Base-by-base conservation (phyloP, 1,140 invertebrate genomes). In the Drosophila paulistorum region DNA sequence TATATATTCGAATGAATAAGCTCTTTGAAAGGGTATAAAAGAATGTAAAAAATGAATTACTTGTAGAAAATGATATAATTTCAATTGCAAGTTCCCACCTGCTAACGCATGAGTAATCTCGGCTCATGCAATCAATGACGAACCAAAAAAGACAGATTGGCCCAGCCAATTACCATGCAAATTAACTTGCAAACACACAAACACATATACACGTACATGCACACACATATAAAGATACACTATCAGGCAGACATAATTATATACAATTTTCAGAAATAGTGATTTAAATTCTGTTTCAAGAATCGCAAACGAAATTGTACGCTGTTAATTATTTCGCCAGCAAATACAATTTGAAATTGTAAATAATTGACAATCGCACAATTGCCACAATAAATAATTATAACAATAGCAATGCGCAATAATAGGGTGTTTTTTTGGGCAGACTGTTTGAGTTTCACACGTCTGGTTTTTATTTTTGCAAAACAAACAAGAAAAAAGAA, bases 81-180 rank as follows among this genome's bases (percentile, higher is more conserved):
- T 39, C 17, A 60, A 60, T 60, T 23, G 26, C 20, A 11, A 41
- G 13, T 42, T 45, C 17, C 59, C 23, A 62, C 59, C 39, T 42
- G 23, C 23, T 45, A 4, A 23, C n/a, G 17, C 17, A 42, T 42
- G 39, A 58, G 33, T 48, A 65, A 65, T 71, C 60, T 73, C 71
- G 7, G 23, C 10, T n/a, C 39, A 9, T 14, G 11, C 70, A 61
- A 74, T 74, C 72, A 74, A 74, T 74, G 62, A 74, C 63, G 67
- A 6, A 51, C 60, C 30, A 74, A 74, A 45, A 54, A 74, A 74
- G 42, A 74, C 54, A 61, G 73, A 74, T 61, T 74, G 59, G 55
- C 59, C 59, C 54, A 48, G 45, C 45, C 62, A 73, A 74, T 74
- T 74, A 67, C 63, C 48, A 74, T 74, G 72, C 72, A 74, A 74